phyloP scores from a whole-genome alignment of 2,797 vertebrate genomes.

The Antennarius maculatus region DNA sequence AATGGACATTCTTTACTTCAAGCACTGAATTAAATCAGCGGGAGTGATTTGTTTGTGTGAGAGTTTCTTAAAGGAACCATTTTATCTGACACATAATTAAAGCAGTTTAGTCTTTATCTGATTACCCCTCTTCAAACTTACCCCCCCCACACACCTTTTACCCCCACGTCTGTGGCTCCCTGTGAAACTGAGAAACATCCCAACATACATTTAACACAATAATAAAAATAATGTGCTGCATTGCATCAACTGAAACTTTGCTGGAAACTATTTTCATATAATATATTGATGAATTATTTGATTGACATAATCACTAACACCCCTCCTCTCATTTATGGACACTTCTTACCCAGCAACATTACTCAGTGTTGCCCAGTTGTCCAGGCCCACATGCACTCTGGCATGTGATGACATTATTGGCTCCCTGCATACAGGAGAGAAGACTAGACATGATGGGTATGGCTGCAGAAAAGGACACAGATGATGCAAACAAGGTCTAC shows the following conservation, averaged over 20 bases:
- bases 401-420: slow-evolving; percentile 51
- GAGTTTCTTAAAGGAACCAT: slow-evolving; percentile 15
- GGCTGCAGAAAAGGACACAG: slow-evolving; percentile 78
- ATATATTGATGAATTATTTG: background rate
- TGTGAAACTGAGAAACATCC: background rate
- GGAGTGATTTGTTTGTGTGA: slow-evolving; percentile 25
- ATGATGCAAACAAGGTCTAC: slow-evolving; percentile 84
- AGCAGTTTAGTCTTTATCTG: slow-evolving; percentile 24
- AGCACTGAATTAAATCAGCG: slow-evolving; percentile 29
- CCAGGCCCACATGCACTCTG: slow-evolving; percentile 77
- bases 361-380: slow-evolving; percentile 61
- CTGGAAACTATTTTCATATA: background rate
- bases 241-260: background rate
- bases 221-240: no score
- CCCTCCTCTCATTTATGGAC: background rate
- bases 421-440: slow-evolving; percentile 58
- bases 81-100: slow-evolving; percentile 41
- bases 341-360: background rate
- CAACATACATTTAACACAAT: no score
- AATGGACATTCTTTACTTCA: slow-evolving; percentile 29
- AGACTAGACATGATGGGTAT: slow-evolving; percentile 74
- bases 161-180: slow-evolving; percentile 18
- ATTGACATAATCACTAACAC: background rate
- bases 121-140: background rate
- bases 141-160: slow-evolving; percentile 10